Conservation (phyloP, 2,888 invertebrate species). For the Theretra japonica region DNA sequence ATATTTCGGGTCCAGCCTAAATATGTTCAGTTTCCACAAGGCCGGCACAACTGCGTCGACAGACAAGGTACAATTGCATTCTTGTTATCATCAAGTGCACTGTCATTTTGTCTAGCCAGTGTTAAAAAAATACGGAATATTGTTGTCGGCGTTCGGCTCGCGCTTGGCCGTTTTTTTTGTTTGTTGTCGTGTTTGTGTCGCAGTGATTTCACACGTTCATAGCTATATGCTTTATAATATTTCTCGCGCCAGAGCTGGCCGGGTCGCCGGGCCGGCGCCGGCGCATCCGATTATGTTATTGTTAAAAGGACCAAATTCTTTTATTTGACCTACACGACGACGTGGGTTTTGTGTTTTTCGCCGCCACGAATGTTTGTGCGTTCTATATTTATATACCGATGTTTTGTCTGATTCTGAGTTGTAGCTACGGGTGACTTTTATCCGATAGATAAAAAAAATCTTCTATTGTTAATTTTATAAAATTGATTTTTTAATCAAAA, state of each 20-base stretch:
- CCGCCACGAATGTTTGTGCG: constrained; percentile 34
- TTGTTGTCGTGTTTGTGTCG: constrained; percentile 66
- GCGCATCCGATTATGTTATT: constrained; percentile 80
- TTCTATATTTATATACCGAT: constrained; percentile 31
- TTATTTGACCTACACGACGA: constrained; percentile 79
- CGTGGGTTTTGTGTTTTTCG: constrained; percentile 69
- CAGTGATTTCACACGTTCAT: constrained; percentile 77
- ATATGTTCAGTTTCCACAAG: no score
- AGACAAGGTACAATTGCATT: no score
- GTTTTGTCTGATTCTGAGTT: constrained; percentile 4
- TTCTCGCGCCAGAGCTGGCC: constrained; percentile 59
- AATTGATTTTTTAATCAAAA: no score
- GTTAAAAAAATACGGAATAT: neutral
- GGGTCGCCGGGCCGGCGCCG: constrained; percentile 75
- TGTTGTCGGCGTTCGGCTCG: neutral
- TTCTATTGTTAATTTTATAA: no score
- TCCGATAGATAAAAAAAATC: neutral
- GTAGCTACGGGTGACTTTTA: neutral
- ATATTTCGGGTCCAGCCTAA: no score
- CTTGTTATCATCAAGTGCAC: no score
- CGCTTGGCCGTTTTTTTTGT: constrained; percentile 39
- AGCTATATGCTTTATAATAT: constrained; percentile 51
- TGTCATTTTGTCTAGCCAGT: neutral
- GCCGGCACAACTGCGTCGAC: no score
- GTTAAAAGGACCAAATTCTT: constrained; percentile 75